A percentile compares a stretch with the other conserved stretches of the same genome.
These are phyloP conservation scores for Tokudaia muenninki DNA, from an alignment of 2,797 vertebrate species.

Conservation along the genomic window DNA sequence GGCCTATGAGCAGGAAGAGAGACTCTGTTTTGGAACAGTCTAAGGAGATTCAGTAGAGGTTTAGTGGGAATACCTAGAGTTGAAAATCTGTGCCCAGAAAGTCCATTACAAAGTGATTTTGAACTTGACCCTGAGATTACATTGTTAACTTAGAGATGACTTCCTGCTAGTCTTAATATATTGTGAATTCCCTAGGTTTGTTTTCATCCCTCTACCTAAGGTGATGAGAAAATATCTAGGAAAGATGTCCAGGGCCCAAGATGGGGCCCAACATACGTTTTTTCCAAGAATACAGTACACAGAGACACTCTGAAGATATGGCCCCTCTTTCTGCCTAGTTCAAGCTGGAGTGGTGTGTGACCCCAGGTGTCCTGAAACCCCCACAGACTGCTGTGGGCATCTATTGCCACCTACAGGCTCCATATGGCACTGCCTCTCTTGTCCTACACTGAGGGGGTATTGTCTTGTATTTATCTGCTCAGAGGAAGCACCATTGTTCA, in stretches of 20 bases:
- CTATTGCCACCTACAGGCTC: slow-evolving; percentile 87
- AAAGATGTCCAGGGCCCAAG: not conserved
- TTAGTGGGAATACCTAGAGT: fast-evolving
- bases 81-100: not conserved
- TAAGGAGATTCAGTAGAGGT: not conserved
- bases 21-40: not conserved
- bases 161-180: not conserved
- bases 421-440: not conserved
- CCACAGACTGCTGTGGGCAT: slow-evolving; percentile 31
- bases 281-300: not conserved
- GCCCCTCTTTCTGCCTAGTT: not conserved
- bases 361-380: not conserved
- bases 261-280: not conserved
- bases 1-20: not conserved
- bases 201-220: not conserved
- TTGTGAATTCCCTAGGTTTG: not conserved
- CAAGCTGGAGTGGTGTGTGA: not conserved
- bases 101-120: not conserved
- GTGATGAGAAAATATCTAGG: not conserved
- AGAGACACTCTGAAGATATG: not conserved
- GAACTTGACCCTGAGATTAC: not conserved
- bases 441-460: fast-evolving
- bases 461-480: not conserved
- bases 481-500: not conserved
- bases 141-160: not conserved